Evolutionary conservation across 2,888 invertebrate genomes (phyloP).

Genomic region (Drosophila tanythrix): DNA sequence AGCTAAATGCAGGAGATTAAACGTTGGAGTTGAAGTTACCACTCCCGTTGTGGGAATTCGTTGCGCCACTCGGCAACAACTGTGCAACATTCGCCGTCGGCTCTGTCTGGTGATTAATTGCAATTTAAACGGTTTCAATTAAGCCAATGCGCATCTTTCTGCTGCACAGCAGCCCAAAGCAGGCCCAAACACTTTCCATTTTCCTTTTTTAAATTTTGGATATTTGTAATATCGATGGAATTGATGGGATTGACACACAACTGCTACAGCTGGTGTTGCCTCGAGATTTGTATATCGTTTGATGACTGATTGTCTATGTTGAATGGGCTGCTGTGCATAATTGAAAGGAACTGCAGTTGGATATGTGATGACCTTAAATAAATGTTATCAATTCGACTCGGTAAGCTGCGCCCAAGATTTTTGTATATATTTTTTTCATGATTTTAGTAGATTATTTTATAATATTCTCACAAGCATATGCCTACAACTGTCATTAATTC

Average conservation of each 20-base stretch:
- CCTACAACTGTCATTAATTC: neutral
- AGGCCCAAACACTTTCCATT: slow-evolving; percentile 26
- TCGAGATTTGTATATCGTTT: slow-evolving; percentile 21
- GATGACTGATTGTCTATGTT: slow-evolving; percentile 22
- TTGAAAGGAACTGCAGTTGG: slow-evolving; percentile 40
- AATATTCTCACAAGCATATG: slow-evolving; percentile 22
- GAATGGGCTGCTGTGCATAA: slow-evolving; percentile 20
- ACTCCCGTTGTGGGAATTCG: slow-evolving; percentile 55
- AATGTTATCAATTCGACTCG: neutral
- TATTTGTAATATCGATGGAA: slow-evolving; percentile 47
- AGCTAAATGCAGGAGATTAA: slow-evolving; percentile 47
- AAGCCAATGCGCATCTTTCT: slow-evolving; percentile 80
- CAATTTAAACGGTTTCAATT: slow-evolving; percentile 84
- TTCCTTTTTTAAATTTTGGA: slow-evolving; percentile 17
- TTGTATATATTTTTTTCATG: neutral
- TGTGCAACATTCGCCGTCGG: slow-evolving; percentile 66
- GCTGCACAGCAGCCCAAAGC: slow-evolving; percentile 50
- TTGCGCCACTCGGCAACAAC: slow-evolving; percentile 79
- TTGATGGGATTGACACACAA: slow-evolving; percentile 59
- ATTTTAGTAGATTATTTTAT: slow-evolving; percentile 2
- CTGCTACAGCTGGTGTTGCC: slow-evolving; percentile 33
- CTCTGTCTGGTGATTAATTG: slow-evolving; percentile 82
- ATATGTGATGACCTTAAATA: neutral
- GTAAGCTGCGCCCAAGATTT: neutral
- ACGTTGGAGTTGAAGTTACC: slow-evolving; percentile 32